A percentile compares a stretch with the other conserved stretches of the same genome.
Evolutionary conservation across 2,113 vertebrate species (phyloP).

Genomic region (Gulo gulo): DNA sequence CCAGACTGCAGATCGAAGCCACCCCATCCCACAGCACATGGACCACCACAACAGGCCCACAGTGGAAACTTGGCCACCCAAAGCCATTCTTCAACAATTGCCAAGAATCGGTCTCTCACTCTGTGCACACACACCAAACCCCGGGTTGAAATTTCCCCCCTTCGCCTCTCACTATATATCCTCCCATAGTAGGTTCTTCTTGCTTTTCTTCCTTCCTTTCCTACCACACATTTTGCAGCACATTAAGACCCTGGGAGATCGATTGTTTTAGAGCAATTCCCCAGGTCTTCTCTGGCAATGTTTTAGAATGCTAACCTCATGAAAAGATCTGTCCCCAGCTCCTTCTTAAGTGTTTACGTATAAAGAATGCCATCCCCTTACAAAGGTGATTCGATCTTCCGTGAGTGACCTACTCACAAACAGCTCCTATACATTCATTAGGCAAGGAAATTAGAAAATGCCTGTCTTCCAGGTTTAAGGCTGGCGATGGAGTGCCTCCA

Average conservation of each 20-base stretch:
- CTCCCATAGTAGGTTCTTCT: not conserved
- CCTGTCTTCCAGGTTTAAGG: not conserved
- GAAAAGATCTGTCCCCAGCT: not conserved
- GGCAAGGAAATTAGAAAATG: not conserved
- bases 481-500: conserved; percentile 1
- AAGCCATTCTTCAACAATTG: not conserved
- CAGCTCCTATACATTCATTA: conserved; percentile 46
- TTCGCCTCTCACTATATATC: not conserved
- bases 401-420: not conserved
- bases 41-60: conserved; percentile 16
- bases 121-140: not conserved
- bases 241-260: not conserved
- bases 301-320: conserved; percentile 5
- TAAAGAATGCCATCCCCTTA: conserved; percentile 10
- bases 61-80: not conserved
- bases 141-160: not conserved
- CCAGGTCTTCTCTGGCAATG: not conserved
- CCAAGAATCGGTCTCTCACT: not conserved
- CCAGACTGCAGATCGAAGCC: not conserved
- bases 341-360: not conserved
- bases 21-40: not conserved
- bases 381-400: not conserved
- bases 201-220: not conserved
- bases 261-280: not conserved
- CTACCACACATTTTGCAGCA: not conserved